Conservation (phyloP, 2,113 vertebrate species). For the Loxodonta africana region DNA sequence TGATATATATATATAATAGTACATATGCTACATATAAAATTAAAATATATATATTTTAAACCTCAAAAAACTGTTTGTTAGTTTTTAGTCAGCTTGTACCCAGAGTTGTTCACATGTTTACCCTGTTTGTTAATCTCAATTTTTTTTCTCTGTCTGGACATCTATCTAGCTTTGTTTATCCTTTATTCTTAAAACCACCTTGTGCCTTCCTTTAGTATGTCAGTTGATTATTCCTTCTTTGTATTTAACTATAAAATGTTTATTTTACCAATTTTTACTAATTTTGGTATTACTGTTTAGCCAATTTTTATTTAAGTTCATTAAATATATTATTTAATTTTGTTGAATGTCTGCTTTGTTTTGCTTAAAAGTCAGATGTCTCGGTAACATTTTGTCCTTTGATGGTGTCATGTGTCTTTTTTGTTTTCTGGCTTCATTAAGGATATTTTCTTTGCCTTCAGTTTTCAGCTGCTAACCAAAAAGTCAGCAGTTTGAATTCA, state of each 20-base stretch:
- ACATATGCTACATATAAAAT: no score
- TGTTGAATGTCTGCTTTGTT: background rate
- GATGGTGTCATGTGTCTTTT: background rate
- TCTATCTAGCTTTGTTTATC: background rate
- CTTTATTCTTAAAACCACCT: background rate
- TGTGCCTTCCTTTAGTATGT: background rate
- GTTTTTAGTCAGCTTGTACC: background rate
- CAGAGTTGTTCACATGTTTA: background rate
- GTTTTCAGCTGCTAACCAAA: background rate
- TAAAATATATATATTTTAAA: no score
- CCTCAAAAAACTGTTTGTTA: background rate
- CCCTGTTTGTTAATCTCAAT: background rate
- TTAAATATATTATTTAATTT: background rate
- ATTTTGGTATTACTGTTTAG: background rate
- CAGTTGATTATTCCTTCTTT: background rate
- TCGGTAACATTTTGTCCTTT: background rate
- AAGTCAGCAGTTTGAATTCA: no score
- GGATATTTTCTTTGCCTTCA: background rate
- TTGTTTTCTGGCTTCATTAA: background rate
- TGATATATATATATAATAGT: no score
- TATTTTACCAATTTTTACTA: background rate
- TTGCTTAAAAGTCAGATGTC: background rate
- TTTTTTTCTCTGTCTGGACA: background rate
- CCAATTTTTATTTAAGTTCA: background rate
- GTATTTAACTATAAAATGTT: background rate